These are phyloP conservation scores for Platycercus adscitus DNA, from an alignment of 2,113 vertebrate species.

Conservation along the genomic window DNA sequence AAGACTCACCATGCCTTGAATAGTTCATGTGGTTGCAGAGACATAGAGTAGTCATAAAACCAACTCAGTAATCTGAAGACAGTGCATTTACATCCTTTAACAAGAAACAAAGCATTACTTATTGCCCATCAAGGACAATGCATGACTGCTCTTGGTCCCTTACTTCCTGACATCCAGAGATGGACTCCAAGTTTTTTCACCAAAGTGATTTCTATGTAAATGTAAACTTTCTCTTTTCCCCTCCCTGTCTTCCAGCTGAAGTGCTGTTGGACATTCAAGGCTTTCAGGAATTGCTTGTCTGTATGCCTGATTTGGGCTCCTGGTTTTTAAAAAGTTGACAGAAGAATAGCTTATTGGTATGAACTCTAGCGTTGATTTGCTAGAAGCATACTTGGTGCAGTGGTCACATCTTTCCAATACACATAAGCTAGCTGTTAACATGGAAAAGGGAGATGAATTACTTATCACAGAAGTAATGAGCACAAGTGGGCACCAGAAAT, in stretches of 20 bases:
- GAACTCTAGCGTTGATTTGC: not conserved
- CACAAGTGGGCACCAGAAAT: slow-evolving; percentile 19
- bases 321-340: not conserved
- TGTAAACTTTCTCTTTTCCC: not conserved
- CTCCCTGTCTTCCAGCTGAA: not conserved
- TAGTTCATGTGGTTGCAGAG: not conserved
- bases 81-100: not conserved
- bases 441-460: slow-evolving; percentile 3
- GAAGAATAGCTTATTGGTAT: not conserved
- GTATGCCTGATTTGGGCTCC: not conserved
- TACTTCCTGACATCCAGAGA: not conserved
- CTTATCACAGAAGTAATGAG: slow-evolving; percentile 40
- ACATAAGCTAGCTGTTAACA: not conserved
- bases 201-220: not conserved
- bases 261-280: not conserved
- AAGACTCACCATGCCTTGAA: not conserved
- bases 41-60: not conserved
- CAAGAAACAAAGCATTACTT: not conserved
- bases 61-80: not conserved
- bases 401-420: not conserved
- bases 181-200: not conserved
- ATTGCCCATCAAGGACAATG: not conserved
- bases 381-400: not conserved
- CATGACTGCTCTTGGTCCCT: not conserved
- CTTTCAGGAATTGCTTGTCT: not conserved